Evolutionary conservation across 2,797 vertebrate species (phyloP).

Genomic region (Dicrostonyx torquatus): DNA sequence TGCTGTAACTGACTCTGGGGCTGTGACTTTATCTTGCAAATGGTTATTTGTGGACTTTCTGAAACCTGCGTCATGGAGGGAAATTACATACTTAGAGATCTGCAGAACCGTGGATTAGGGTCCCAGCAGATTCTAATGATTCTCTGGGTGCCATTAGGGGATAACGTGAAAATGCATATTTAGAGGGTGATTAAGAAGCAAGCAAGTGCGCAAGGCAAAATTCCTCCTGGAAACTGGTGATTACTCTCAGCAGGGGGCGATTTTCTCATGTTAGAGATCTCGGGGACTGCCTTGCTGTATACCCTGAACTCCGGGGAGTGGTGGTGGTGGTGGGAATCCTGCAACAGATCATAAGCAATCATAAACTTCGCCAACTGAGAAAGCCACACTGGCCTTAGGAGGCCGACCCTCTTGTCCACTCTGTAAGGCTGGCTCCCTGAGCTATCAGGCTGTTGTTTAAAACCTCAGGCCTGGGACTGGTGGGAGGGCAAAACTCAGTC

Average conservation of each 20-base stretch:
- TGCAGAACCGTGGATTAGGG: constrained; percentile 76
- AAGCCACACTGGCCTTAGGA: not conserved
- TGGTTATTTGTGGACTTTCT: constrained; percentile 79
- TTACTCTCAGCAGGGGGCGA: constrained; percentile 61
- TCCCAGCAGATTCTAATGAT: constrained; percentile 83
- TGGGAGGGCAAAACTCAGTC: not conserved
- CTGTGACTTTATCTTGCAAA: constrained; percentile 68
- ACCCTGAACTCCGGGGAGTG: not conserved
- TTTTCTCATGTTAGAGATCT: constrained; percentile 58
- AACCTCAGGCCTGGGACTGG: not conserved
- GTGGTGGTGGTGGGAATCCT: fast-evolving
- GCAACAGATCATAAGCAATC: constrained; percentile 2
- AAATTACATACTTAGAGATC: constrained; percentile 81
- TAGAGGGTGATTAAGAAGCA: constrained; percentile 84
- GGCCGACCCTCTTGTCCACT: not conserved
- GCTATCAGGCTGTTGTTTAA: not conserved
- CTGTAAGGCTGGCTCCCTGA: not conserved
- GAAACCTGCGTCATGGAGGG: constrained; percentile 59
- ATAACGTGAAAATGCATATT: constrained; percentile 85
- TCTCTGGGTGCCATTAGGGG: constrained; percentile 84
- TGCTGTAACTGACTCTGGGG: constrained; percentile 77
- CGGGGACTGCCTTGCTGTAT: not conserved
- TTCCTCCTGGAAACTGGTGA: constrained; percentile 79
- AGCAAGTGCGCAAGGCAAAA: constrained; percentile 77
- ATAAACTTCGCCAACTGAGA: not conserved